Conservation (phyloP, 2,888 invertebrate genomes). For the Stegana nigrithorax region DNA sequence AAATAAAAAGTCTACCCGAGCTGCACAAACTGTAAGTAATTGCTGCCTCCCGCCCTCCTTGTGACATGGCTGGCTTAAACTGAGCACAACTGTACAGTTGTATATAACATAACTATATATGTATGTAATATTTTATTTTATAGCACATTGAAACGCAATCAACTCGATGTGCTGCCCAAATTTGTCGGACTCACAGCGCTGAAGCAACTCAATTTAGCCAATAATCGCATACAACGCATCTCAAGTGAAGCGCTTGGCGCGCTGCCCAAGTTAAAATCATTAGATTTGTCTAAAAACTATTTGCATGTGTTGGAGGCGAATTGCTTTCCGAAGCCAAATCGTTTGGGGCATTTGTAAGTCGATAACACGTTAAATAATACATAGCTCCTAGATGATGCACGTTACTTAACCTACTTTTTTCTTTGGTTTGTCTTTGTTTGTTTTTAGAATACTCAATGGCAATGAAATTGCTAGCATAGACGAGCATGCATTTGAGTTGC, state of each 20-base stretch:
- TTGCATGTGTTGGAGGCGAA: conserved; percentile 64
- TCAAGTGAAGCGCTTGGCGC: conserved; percentile 90
- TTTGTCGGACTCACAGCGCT: conserved; percentile 82
- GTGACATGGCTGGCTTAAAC: neutral
- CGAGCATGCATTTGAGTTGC: conserved; percentile 78
- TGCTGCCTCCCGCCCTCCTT: neutral
- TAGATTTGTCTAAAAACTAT: conserved; percentile 69
- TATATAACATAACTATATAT: neutral
- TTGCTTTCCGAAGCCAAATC: conserved; percentile 70
- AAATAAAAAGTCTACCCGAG: conserved; percentile 69
- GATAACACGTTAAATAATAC: too few relatives aligned
- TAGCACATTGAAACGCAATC: conserved; percentile 80
- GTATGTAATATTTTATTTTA: neutral
- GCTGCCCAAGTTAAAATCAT: conserved; percentile 69
- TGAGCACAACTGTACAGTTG: neutral
- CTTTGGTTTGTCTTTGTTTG: conserved; percentile 42
- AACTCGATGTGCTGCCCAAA: conserved; percentile 80
- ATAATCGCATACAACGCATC: conserved; percentile 83
- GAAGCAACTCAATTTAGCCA: conserved; percentile 80
- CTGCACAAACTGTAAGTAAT: conserved; percentile 70
- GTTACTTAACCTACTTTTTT: neutral
- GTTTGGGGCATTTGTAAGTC: conserved; percentile 59
- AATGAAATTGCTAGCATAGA: conserved; percentile 81
- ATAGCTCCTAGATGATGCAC: too few relatives aligned
- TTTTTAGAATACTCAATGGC: conserved; percentile 75